These are phyloP conservation scores for Columba livia DNA, from an alignment of 2,113 vertebrate genomes.

Conservation along the genomic window DNA sequence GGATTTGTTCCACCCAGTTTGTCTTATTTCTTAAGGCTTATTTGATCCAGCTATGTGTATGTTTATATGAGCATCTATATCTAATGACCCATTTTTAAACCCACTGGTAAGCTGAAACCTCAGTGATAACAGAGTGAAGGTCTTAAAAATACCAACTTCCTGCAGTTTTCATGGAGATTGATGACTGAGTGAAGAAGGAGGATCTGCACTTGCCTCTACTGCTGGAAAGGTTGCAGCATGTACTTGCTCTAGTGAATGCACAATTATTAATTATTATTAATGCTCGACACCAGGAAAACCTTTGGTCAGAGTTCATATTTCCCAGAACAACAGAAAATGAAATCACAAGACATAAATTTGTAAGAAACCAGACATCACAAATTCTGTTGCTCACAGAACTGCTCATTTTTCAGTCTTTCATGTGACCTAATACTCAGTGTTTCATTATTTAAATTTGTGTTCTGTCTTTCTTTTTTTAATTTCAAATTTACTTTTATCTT, in stretches of 20 bases:
- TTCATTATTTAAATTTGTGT: neutral
- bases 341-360: neutral
- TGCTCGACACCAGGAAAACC: neutral
- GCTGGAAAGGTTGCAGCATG: neutral
- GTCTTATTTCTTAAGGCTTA: conserved; percentile 52
- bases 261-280: neutral
- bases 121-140: neutral
- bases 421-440: neutral
- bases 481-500: neutral
- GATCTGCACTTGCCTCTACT: neutral
- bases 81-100: conserved; percentile 48
- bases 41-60: conserved; percentile 42
- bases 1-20: conserved; percentile 54
- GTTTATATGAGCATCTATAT: conserved; percentile 38
- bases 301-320: neutral
- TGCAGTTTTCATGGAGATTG: neutral
- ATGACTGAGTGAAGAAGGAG: neutral
- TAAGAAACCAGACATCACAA: neutral
- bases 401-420: neutral
- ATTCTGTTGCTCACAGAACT: neutral
- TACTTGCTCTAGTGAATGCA: neutral
- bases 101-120: conserved; percentile 14
- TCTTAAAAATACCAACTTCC: neutral
- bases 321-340: neutral
- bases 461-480: neutral